A percentile compares a stretch with the other conserved stretches of the same genome.
Evolutionary conservation across 2,113 vertebrate species (phyloP).

Genomic region (Gymnobelideus leadbeateri): DNA sequence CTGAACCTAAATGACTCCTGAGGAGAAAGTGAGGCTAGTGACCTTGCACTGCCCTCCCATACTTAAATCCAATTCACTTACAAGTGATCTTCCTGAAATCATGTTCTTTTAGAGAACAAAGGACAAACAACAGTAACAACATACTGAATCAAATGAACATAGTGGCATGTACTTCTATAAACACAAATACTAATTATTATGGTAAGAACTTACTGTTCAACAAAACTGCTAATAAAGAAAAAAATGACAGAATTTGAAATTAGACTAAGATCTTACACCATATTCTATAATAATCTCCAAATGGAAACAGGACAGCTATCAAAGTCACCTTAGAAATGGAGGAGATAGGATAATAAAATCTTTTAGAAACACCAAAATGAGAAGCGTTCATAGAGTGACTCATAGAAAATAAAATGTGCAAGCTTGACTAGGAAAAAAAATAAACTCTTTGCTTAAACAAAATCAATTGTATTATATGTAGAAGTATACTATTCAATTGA

Average conservation of each 20-base stretch:
- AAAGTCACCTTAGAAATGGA: too few species aligned
- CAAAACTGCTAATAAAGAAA: neutral
- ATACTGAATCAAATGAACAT: neutral
- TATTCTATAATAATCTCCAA: neutral
- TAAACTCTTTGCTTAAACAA: neutral
- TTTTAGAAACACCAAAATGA: too few species aligned
- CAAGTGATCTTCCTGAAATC: too few species aligned
- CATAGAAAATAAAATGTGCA: neutral
- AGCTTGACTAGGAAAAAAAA: neutral
- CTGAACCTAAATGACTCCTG: too few species aligned
- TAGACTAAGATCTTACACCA: neutral
- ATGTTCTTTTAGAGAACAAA: too few species aligned
- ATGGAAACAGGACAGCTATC: neutral
- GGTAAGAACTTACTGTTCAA: neutral
- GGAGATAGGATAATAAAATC: too few species aligned
- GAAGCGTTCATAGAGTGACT: neutral
- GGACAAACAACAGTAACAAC: too few species aligned
- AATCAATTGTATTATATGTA: neutral
- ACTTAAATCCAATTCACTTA: too few species aligned
- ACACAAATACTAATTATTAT: neutral
- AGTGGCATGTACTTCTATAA: neutral
- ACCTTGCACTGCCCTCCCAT: too few species aligned
- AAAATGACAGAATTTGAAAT: neutral
- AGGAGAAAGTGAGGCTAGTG: too few species aligned
- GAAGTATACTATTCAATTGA: neutral